Evolutionary conservation across 2,888 invertebrate genomes (phyloP).

Genomic region (Tridacna crocea): DNA sequence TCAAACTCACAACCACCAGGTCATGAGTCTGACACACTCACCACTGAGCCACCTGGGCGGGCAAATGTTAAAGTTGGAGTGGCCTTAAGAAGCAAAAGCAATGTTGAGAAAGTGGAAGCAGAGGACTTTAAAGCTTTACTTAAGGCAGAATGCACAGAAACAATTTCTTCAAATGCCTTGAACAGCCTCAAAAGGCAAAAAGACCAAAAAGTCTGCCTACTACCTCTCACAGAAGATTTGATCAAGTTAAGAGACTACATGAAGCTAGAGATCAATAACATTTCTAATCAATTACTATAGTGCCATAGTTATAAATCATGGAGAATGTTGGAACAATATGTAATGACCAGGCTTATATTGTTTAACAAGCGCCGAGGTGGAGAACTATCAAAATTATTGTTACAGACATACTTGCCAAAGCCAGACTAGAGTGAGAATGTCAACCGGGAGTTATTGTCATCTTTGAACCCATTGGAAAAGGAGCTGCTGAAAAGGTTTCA

Average conservation of each 20-base stretch:
- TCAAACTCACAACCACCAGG: too few species aligned
- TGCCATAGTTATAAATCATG: too few species aligned
- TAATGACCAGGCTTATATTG: slow-evolving; percentile 25
- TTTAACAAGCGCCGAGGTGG: slow-evolving; percentile 28
- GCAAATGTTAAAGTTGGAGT: slow-evolving; percentile 19
- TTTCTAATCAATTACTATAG: too few species aligned
- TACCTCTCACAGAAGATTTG: slow-evolving; percentile 26
- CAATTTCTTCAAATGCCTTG: slow-evolving; percentile 27
- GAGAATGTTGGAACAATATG: slow-evolving; percentile 1
- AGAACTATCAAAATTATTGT: slow-evolving; percentile 22
- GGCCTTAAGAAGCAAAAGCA: slow-evolving; percentile 5
- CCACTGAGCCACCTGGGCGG: too few species aligned
- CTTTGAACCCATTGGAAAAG: slow-evolving; percentile 28
- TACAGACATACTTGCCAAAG: slow-evolving; percentile 8
- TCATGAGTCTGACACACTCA: too few species aligned
- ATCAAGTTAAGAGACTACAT: neutral
- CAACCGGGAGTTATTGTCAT: slow-evolving; percentile 23
- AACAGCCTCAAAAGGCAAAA: slow-evolving; percentile 18
- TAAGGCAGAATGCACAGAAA: slow-evolving; percentile 26
- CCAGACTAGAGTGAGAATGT: slow-evolving; percentile 25
- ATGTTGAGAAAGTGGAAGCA: neutral
- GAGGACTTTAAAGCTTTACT: slow-evolving; percentile 12
- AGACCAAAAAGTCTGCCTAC: slow-evolving; percentile 21
- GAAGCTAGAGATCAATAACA: slow-evolving; percentile 7
- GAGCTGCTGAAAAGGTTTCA: slow-evolving; percentile 27